Conservation (phyloP, 2,797 vertebrate genomes). For the Garrulus glandarius region DNA sequence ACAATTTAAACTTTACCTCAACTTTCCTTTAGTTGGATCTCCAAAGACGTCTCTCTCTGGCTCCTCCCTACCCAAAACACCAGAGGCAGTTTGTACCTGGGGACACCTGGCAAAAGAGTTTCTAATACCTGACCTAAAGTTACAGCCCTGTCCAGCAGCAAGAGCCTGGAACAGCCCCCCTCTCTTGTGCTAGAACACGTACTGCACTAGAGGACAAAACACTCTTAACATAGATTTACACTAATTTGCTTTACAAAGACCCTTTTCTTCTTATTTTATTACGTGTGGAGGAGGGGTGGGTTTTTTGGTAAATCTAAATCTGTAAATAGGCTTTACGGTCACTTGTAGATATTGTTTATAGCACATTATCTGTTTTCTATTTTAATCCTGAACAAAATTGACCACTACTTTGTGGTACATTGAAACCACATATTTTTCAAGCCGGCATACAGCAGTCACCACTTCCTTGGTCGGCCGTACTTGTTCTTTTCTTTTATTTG, state of each 20-base stretch:
- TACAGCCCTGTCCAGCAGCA: fast-evolving
- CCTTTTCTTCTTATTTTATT: background rate
- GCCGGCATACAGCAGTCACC: conserved; percentile 25
- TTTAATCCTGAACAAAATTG: conserved; percentile 69
- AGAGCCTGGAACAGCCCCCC: background rate
- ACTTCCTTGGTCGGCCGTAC: conserved; percentile 66
- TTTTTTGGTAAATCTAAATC: conserved; percentile 54
- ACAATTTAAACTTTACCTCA: background rate
- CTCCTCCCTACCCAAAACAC: background rate
- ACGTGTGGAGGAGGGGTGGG: background rate
- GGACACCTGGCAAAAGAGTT: background rate
- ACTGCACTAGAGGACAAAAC: background rate
- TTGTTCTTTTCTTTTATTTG: conserved; percentile 50
- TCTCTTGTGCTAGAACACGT: background rate
- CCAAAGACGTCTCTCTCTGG: background rate
- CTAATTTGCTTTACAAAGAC: background rate
- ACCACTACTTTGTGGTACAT: conserved; percentile 71
- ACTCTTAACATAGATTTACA: background rate
- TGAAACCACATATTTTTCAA: conserved; percentile 74
- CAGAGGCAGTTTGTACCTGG: background rate
- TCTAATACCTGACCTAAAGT: background rate
- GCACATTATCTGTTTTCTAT: conserved; percentile 54
- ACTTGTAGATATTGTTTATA: conserved; percentile 52
- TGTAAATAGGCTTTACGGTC: conserved; percentile 42
- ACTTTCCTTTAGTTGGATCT: background rate